A percentile compares a stretch with the other conserved stretches of the same genome.
These are phyloP conservation scores for Saturnia pavonia DNA, from an alignment of 2,888 invertebrate genomes.

Conservation along the genomic window DNA sequence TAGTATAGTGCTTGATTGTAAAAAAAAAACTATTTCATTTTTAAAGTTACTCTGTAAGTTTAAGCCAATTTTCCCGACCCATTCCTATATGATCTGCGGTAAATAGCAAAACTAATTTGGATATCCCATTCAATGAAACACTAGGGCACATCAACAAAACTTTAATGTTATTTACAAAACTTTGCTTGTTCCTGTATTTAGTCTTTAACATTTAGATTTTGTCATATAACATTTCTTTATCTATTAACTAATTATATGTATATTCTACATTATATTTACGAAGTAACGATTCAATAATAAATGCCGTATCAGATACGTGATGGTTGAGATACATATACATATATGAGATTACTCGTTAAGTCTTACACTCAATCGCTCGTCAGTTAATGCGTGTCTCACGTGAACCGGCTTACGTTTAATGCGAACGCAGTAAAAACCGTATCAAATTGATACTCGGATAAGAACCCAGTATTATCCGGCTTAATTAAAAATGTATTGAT, in stretches of 20 bases:
- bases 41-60: background rate
- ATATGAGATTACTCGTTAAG: slow-evolving; percentile 2
- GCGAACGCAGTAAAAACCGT: slow-evolving; percentile 21
- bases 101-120: background rate
- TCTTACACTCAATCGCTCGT: slow-evolving; percentile 23
- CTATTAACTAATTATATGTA: too few species aligned
- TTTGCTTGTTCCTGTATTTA: too few species aligned
- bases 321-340: background rate
- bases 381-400: slow-evolving; percentile 28
- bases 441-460: slow-evolving; percentile 23
- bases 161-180: too few species aligned
- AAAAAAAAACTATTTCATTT: too few species aligned
- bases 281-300: background rate
- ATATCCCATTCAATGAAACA: background rate
- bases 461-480: slow-evolving; percentile 20
- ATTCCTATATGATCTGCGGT: background rate
- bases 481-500: slow-evolving; percentile 25
- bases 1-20: too few species aligned
- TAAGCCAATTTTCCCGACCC: background rate
- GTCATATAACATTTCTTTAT: too few species aligned
- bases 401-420: slow-evolving; percentile 27
- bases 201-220: too few species aligned
- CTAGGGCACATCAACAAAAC: too few species aligned
- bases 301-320: background rate
- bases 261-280: too few species aligned